A percentile compares a stretch with the other conserved stretches of the same genome.
Evolutionary conservation across 2,113 vertebrate species (phyloP).

Genomic region (Trochalopteron elliotii): DNA sequence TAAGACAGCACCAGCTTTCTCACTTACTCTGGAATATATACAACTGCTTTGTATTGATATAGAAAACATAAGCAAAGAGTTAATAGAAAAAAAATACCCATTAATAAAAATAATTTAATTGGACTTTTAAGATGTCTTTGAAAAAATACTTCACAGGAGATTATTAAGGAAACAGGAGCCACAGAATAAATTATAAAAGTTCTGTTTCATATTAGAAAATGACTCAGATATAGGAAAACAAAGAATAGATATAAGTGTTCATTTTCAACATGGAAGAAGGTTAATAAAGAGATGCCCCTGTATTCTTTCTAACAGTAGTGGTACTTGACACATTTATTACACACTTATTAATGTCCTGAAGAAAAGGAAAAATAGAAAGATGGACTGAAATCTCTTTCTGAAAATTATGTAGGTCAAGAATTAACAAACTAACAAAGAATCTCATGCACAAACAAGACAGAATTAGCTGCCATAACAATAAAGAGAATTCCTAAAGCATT

Average conservation of each 20-base stretch:
- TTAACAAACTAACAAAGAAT: neutral
- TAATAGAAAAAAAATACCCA: neutral
- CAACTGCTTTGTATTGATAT: neutral
- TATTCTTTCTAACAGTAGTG: neutral
- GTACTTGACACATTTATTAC: conserved; percentile 28
- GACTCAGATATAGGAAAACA: neutral
- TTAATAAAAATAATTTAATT: conserved; percentile 25
- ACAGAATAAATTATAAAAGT: conserved; percentile 1
- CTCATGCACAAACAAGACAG: neutral
- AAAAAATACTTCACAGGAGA: conserved; percentile 22
- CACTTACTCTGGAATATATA: neutral
- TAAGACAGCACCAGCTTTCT: neutral
- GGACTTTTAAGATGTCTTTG: neutral
- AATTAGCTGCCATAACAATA: neutral
- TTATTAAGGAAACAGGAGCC: neutral
- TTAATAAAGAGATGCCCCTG: conserved; percentile 34
- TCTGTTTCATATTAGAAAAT: conserved; percentile 6
- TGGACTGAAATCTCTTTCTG: neutral
- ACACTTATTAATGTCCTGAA: neutral
- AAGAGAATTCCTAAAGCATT: neutral
- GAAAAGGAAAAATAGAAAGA: neutral
- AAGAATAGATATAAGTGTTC: neutral
- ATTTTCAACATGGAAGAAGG: conserved; percentile 24
- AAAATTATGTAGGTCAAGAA: neutral
- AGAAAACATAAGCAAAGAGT: neutral